Evolutionary conservation across 2,113 vertebrate genomes (phyloP), one percentile per base, ranked within the genome.

Genomic region (Scortum barcoo): DNA sequence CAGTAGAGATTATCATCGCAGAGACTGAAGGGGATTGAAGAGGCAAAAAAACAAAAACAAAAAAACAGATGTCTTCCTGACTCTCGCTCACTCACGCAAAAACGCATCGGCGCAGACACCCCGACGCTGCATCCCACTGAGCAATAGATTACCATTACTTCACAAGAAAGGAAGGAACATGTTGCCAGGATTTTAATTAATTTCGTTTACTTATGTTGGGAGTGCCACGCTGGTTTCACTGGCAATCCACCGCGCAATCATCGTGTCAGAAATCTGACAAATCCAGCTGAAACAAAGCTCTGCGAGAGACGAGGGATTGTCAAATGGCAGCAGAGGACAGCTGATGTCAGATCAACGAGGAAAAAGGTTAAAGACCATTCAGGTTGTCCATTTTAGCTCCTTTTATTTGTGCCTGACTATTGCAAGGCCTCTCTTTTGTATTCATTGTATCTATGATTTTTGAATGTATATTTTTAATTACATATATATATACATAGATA

Each of bases 161-260:
- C 82, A 79, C 48, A 57, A 72, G 42, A 57, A 72, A 81, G 66
- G 24, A 66, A 66, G 14, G 6, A 72, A 75, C 42, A 54, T 58
- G 28, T 67, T 75, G 78, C 85, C 83, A 76, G 61, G 66, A 73
- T 83, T 90, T 90, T 73, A 86, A 87, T 89, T 81, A 65, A 77
- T 80, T 76, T 78, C 1, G 2, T 84, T 75, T 75, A 75, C 67
- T 85, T 62, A 71, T 30, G 38, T 66, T 67, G 56, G 33, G 74
- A 68, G 50, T 54, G 66, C 24, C 51, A 42, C 48, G 71, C 36
- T 76, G 81, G 20, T 60, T 84, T 82, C 0, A 1, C 50, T 82
- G 66, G 48, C 72, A 82, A 62, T 63, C 63, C 30, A 68, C 58
- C 72, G 48, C 10, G 38, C 36, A 78, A 75, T 40, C 83, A 88